phyloP scores from a whole-genome alignment of 2,888 invertebrate genomes.

The Neoitamus cyanurus region DNA sequence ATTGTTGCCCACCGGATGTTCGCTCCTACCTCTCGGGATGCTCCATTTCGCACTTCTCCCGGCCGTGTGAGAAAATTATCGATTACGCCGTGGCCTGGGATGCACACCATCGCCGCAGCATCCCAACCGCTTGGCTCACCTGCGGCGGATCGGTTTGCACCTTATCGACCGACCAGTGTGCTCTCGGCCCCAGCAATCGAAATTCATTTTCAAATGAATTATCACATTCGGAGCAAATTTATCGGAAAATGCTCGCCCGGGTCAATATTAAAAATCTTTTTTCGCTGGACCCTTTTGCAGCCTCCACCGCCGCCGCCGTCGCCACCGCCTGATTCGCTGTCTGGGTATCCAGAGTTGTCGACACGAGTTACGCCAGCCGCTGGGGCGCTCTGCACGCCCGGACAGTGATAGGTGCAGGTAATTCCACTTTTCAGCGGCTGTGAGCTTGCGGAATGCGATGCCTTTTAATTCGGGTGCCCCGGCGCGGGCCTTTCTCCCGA shows the following conservation, averaged over 20 bases:
- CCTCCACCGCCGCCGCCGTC: not conserved
- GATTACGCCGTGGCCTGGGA: not conserved
- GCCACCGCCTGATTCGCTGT: not conserved
- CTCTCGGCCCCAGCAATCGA: not conserved
- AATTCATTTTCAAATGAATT: constrained; percentile 39
- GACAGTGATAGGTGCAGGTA: constrained; percentile 1
- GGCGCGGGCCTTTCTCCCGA: not conserved
- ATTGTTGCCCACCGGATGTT: constrained; percentile 23
- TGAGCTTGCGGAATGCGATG: not conserved
- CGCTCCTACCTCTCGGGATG: not conserved
- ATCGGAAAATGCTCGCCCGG: constrained; percentile 31
- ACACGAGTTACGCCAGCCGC: not conserved
- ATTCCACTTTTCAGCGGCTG: not conserved
- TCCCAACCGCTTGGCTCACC: not conserved
- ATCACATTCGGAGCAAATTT: constrained; percentile 40
- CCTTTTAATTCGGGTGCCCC: not conserved
- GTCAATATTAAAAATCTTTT: not conserved
- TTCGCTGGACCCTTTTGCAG: not conserved
- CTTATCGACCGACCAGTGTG: not conserved
- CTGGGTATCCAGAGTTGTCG: not conserved
- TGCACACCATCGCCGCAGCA: not conserved
- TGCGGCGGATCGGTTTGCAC: constrained; percentile 21
- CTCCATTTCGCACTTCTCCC: not conserved
- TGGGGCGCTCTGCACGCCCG: not conserved
- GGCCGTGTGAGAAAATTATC: constrained; percentile 42